phyloP scores from a whole-genome alignment of 2,888 invertebrate genomes.

The Agrotis puta region DNA sequence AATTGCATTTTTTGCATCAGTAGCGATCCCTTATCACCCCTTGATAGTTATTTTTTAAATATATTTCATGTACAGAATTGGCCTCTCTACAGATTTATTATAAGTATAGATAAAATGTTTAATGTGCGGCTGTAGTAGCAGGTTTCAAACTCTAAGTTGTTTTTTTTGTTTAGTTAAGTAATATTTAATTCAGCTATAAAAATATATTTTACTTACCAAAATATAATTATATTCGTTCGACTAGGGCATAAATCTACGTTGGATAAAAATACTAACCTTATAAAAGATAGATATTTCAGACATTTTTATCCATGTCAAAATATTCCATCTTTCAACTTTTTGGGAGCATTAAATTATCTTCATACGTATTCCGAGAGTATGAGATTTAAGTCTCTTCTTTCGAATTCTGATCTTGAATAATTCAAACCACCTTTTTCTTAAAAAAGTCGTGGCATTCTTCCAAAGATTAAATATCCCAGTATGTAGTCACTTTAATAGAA shows the following conservation, averaged over 20 bases:
- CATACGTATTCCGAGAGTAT: background rate
- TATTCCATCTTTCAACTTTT: too few relatives aligned
- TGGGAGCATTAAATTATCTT: background rate
- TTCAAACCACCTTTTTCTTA: slow-evolving; percentile 24
- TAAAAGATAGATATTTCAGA: background rate
- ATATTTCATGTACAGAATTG: too few relatives aligned
- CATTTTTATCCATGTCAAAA: background rate
- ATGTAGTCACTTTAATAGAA: slow-evolving; percentile 33
- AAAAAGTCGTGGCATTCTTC: slow-evolving; percentile 8
- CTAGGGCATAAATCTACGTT: too few relatives aligned
- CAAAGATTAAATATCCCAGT: slow-evolving; percentile 8
- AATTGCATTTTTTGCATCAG: too few relatives aligned
- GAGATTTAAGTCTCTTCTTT: slow-evolving; percentile 13
- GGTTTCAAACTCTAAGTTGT: background rate
- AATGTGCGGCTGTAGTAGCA: background rate
- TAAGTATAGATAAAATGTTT: too few relatives aligned
- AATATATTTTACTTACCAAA: too few relatives aligned
- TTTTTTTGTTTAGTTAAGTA: background rate
- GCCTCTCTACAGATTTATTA: too few relatives aligned
- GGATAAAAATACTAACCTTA: too few relatives aligned
- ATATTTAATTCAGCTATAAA: too few relatives aligned
- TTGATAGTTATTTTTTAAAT: too few relatives aligned
- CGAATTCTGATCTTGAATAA: slow-evolving; percentile 12
- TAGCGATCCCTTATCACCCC: too few relatives aligned
- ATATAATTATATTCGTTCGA: too few relatives aligned